A percentile compares a stretch with the other conserved stretches of the same genome.
Evolutionary conservation across 2,113 vertebrate genomes (phyloP).

Genomic region (Passer domesticus): DNA sequence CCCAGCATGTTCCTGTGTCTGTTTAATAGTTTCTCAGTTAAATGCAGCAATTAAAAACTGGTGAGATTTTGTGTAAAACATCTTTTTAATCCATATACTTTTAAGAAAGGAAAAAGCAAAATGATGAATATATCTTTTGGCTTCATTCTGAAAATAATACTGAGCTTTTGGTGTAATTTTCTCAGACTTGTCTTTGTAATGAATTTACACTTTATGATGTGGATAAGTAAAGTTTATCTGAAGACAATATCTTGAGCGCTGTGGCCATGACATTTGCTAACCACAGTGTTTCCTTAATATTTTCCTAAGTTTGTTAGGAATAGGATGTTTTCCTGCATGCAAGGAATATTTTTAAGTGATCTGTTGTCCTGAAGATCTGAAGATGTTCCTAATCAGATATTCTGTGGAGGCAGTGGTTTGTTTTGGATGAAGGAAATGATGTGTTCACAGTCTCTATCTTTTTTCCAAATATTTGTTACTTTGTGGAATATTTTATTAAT

Average conservation of each 20-base stretch:
- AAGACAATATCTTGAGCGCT: not conserved
- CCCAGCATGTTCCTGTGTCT: not conserved
- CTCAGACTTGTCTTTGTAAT: not conserved
- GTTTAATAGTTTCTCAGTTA: not conserved
- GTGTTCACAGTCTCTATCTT: not conserved
- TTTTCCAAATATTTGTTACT: not conserved
- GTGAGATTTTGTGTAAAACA: not conserved
- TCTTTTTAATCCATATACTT: not conserved
- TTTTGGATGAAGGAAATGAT: not conserved
- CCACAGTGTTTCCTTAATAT: not conserved
- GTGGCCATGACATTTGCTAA: not conserved
- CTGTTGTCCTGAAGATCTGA: not conserved
- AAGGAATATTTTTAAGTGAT: not conserved
- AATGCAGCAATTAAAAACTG: not conserved
- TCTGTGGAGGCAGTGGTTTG: not conserved
- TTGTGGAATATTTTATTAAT: not conserved
- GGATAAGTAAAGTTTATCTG: not conserved
- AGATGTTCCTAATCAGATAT: not conserved
- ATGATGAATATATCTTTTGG: not conserved
- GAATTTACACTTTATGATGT: not conserved
- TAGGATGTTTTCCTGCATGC: not conserved
- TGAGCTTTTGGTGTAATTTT: not conserved
- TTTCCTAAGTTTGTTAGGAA: not conserved
- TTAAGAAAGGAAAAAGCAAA: not conserved
- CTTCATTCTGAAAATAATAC: not conserved